A percentile compares a stretch with the other conserved stretches of the same genome.
These are phyloP conservation scores for Vireo altiloquus DNA, from an alignment of 2,113 vertebrate species.

Conservation along the genomic window DNA sequence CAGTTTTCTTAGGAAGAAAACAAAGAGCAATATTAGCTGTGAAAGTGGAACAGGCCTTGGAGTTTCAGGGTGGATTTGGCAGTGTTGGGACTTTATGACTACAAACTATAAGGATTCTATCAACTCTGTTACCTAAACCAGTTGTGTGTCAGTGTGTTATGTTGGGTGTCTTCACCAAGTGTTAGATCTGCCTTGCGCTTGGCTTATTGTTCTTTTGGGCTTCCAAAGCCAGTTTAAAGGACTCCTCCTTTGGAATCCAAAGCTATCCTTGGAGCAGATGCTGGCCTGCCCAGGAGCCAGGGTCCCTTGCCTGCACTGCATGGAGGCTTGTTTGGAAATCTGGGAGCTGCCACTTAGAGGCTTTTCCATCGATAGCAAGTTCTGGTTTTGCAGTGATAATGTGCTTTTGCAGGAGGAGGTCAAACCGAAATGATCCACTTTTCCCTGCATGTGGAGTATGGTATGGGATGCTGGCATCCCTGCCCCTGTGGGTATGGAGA, in stretches of 20 bases:
- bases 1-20: neutral
- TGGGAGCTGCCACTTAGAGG: neutral
- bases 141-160: neutral
- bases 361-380: neutral
- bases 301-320: rapidly evolving
- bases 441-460: rapidly evolving
- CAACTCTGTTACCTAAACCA: neutral
- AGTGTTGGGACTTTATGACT: neutral
- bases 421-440: neutral
- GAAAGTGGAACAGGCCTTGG: neutral
- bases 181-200: rapidly evolving
- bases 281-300: neutral
- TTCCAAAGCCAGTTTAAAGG: neutral
- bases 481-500: neutral
- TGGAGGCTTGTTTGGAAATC: neutral
- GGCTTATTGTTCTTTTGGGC: neutral
- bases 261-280: neutral
- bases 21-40: neutral
- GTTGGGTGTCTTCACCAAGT: neutral
- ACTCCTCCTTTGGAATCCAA: neutral
- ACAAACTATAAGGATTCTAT: rapidly evolving
- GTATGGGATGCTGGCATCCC: neutral
- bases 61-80: neutral
- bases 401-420: neutral
- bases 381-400: neutral